Conservation (phyloP, 1,140 invertebrate genomes). For the Danaus plexippus region DNA sequence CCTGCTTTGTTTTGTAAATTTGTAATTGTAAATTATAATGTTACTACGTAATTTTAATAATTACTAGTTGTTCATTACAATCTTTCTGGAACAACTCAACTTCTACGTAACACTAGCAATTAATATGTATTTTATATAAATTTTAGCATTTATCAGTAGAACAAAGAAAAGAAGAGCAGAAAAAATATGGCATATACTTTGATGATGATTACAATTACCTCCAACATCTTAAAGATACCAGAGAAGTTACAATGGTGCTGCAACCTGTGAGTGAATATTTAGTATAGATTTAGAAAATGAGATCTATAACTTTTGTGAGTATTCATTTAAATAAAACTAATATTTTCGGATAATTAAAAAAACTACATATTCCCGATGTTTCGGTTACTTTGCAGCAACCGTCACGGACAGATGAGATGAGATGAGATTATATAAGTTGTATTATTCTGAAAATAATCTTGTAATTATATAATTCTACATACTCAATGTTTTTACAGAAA, state of each 20-base stretch:
- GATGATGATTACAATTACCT: conserved; percentile 98
- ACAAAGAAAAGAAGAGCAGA: conserved; percentile 83
- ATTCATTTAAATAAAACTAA: too few relatives aligned
- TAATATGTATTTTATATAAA: neutral
- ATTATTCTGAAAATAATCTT: too few relatives aligned
- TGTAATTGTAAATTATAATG: conserved; percentile 4
- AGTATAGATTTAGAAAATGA: neutral
- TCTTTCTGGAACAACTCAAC: too few relatives aligned
- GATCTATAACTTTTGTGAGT: too few relatives aligned
- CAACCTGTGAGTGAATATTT: conserved; percentile 45
- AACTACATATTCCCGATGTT: too few relatives aligned
- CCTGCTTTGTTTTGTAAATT: conserved; percentile 13
- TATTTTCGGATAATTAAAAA: too few relatives aligned
- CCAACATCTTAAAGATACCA: conserved; percentile 88
- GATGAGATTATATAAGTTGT: too few relatives aligned
- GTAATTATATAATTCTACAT: too few relatives aligned
- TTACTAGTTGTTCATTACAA: too few relatives aligned
- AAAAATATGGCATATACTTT: conserved; percentile 95
- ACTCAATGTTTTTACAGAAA: conserved; percentile 34
- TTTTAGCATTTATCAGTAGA: conserved; percentile 57
- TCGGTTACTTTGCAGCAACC: too few relatives aligned
- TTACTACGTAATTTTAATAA: neutral
- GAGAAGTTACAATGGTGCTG: conserved; percentile 62
- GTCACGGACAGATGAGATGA: too few relatives aligned
- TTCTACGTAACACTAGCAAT: too few relatives aligned